Conservation (phyloP, 2,888 invertebrate genomes). For the Ferrisia virgata region DNA sequence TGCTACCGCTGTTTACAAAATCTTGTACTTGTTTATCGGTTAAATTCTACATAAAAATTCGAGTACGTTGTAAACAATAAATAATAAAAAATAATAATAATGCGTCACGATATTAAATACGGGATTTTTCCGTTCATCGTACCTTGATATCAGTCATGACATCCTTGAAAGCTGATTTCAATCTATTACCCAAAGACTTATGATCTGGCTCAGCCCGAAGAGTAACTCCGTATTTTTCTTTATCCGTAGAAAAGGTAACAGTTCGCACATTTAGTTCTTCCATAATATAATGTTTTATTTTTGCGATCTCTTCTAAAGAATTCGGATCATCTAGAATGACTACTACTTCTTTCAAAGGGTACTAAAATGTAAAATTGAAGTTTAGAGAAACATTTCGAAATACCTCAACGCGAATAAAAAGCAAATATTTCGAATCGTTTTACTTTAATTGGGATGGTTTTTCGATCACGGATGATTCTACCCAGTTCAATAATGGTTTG, state of each 20-base stretch:
- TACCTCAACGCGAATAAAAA: too few species aligned
- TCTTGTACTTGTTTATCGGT: conserved; percentile 47
- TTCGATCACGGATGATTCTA: conserved; percentile 85
- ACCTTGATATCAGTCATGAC: conserved; percentile 77
- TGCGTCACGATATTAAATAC: neutral
- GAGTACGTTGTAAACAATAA: neutral
- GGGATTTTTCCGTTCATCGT: conserved; percentile 2
- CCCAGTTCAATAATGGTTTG: conserved; percentile 93
- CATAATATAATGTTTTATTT: conserved; percentile 78
- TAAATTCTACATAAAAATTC: conserved; percentile 42
- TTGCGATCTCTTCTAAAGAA: conserved; percentile 73
- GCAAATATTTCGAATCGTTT: neutral
- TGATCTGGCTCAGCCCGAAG: conserved; percentile 93
- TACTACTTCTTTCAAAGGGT: conserved; percentile 93
- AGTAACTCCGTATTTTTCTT: conserved; percentile 85
- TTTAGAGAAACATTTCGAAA: neutral
- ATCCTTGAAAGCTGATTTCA: conserved; percentile 86
- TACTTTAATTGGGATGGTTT: conserved; percentile 85
- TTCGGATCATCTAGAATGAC: conserved; percentile 82
- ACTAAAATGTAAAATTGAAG: conserved; percentile 55
- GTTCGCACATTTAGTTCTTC: conserved; percentile 90
- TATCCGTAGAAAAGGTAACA: conserved; percentile 81
- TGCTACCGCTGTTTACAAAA: conserved; percentile 53
- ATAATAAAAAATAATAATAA: neutral
- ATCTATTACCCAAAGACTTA: conserved; percentile 79